Evolutionary conservation across 2,113 vertebrate genomes (phyloP).

Genomic region (Panurus biarmicus): DNA sequence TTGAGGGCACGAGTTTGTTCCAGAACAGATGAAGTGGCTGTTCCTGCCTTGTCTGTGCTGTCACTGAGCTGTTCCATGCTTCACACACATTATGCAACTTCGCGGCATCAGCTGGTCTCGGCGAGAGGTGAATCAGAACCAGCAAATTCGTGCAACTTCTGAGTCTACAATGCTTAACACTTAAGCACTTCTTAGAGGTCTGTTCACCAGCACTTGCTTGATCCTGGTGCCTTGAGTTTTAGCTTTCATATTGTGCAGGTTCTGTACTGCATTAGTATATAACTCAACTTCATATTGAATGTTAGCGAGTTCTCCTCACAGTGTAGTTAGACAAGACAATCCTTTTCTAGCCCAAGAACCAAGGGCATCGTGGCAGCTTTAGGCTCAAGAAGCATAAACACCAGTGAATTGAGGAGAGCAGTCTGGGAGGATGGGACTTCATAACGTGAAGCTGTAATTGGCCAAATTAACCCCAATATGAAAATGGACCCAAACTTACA

Average conservation of each 20-base stretch:
- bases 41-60: not conserved
- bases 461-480: not conserved
- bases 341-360: not conserved
- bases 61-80: not conserved
- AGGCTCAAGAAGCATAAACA: not conserved
- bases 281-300: not conserved
- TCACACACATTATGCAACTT: not conserved
- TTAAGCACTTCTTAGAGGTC: not conserved
- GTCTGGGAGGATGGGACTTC: not conserved
- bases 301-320: not conserved
- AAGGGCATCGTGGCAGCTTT: not conserved
- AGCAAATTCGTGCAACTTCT: not conserved
- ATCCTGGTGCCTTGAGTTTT: not conserved
- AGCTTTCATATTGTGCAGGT: not conserved
- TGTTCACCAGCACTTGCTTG: not conserved
- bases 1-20: not conserved
- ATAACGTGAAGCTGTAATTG: not conserved
- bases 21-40: not conserved
- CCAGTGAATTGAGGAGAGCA: rapidly evolving
- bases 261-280: not conserved
- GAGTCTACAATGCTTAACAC: not conserved
- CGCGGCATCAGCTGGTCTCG: not conserved
- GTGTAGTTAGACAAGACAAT: not conserved
- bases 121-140: not conserved
- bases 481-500: not conserved